These are phyloP conservation scores for Rhadina sibilatrix DNA, from an alignment of 2,113 vertebrate species.

Conservation along the genomic window DNA sequence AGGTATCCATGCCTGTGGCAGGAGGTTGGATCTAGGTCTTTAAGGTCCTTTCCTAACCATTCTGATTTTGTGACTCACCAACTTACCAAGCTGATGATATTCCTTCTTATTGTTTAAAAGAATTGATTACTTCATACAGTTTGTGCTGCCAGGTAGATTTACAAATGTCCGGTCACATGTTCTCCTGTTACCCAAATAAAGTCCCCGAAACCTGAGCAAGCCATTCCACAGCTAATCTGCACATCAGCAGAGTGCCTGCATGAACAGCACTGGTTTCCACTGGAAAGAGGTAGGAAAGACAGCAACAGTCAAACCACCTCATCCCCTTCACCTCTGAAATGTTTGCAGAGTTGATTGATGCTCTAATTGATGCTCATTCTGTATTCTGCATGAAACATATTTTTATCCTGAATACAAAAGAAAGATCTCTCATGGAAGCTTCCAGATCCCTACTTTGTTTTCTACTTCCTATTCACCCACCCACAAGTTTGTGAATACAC, in stretches of 20 bases:
- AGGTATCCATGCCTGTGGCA: background rate
- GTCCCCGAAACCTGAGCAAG: background rate
- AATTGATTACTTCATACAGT: background rate
- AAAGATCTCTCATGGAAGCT: background rate
- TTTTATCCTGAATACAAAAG: background rate
- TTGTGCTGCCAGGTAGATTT: background rate
- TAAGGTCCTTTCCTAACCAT: background rate
- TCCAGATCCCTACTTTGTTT: background rate
- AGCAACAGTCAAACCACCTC: background rate
- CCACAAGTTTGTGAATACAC: background rate
- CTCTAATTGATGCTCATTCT: background rate
- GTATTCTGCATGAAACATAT: background rate
- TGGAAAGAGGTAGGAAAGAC: background rate
- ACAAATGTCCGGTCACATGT: background rate
- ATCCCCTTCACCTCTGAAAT: background rate
- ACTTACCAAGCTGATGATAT: background rate
- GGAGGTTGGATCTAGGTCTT: background rate
- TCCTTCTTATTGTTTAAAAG: background rate
- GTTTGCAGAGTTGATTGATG: background rate
- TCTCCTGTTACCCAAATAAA: background rate
- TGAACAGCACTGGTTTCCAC: background rate
- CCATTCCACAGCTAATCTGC: background rate
- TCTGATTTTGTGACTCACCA: background rate
- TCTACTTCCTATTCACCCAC: background rate
- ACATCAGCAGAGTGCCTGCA: background rate